Base-by-base conservation (phyloP, 2,888 invertebrate genomes). In the Subacronicta megacephala region DNA sequence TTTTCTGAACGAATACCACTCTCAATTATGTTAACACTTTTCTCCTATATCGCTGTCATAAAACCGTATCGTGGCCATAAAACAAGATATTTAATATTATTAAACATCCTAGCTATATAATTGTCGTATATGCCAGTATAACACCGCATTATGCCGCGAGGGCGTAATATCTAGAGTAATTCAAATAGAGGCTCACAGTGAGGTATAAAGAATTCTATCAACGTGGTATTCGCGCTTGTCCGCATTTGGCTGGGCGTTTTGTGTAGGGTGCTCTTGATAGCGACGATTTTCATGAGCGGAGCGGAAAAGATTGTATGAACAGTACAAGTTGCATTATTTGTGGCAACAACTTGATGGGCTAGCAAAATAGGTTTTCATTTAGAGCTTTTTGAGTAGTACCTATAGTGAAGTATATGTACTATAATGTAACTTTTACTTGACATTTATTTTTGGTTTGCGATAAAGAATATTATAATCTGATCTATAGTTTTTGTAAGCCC, bases 161-260 rank as follows among this genome's bases (percentile, higher is more conserved):
- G 52, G 49, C 53, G 74, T 73, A 72, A 75, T 75, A 81, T 71
- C 67, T 63, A 65, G 75, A 75, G 81, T 81, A 83, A 86, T 85
- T 83, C 81, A 78, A 82, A 80, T 84, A 80, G 72, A 75, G 62
- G 72, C 67, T 72, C 62, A 58, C 58, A 52, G 73, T 67, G 56
- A 50, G 68, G 78, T 83, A 90, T 90, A 90, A 90, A 90, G 85
- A 89, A 91, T 90, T 90, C 90, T 89, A 91, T 91, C 86, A 90
- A 85, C 89, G 80, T 62, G 74, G 80, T 81, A 85, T 87, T 87
- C 84, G 78, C 77, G 83, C 84, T 84, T 84, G 80, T 88, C 82
- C 84, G 80, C 81, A 80, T 84, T 86, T 82, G 81, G 78, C 61
- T 69, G 80, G 72, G 78, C 75, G 72, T 64, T 58, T 23, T 41